phyloP scores from a whole-genome alignment of 2,888 invertebrate genomes.

The Tetramorium bicarinatum region DNA sequence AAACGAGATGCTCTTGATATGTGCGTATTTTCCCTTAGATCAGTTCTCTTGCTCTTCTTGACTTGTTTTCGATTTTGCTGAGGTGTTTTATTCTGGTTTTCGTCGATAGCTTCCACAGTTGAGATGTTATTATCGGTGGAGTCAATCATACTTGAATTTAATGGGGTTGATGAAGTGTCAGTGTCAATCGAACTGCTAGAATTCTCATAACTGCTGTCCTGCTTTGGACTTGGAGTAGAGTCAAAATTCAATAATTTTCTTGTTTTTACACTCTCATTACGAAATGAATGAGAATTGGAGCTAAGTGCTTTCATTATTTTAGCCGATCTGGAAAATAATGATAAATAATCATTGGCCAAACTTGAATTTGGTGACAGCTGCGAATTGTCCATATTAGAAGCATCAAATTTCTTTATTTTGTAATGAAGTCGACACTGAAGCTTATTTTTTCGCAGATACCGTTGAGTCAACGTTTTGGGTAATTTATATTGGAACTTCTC shows the following conservation, averaged over 20 bases:
- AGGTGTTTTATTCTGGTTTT: slow-evolving; percentile 83
- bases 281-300: slow-evolving; percentile 75
- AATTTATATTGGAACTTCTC: slow-evolving; percentile 72
- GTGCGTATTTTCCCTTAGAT: slow-evolving; percentile 34
- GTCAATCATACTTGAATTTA: slow-evolving; percentile 76
- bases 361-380: slow-evolving; percentile 76
- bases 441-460: slow-evolving; percentile 74
- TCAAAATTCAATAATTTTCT: slow-evolving; percentile 82
- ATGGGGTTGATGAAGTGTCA: slow-evolving; percentile 68
- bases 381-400: slow-evolving; percentile 61
- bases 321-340: slow-evolving; percentile 78
- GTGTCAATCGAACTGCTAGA: slow-evolving; percentile 30
- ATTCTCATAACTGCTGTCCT: slow-evolving; percentile 37
- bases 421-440: slow-evolving; percentile 66
- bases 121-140: slow-evolving; percentile 72
- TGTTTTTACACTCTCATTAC: slow-evolving; percentile 73
- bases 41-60: slow-evolving; percentile 75
- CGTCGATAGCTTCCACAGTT: slow-evolving; percentile 80
- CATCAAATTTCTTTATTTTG: slow-evolving; percentile 79
- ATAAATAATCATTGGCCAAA: slow-evolving; percentile 60
- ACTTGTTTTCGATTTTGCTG: slow-evolving; percentile 74
- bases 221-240: slow-evolving; percentile 78
- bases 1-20: slow-evolving; percentile 50
- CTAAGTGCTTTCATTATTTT: slow-evolving; percentile 82
- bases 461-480: slow-evolving; percentile 74